These are phyloP conservation scores for Platycheirus albimanus DNA, from an alignment of 2,888 invertebrate species.

Conservation along the genomic window DNA sequence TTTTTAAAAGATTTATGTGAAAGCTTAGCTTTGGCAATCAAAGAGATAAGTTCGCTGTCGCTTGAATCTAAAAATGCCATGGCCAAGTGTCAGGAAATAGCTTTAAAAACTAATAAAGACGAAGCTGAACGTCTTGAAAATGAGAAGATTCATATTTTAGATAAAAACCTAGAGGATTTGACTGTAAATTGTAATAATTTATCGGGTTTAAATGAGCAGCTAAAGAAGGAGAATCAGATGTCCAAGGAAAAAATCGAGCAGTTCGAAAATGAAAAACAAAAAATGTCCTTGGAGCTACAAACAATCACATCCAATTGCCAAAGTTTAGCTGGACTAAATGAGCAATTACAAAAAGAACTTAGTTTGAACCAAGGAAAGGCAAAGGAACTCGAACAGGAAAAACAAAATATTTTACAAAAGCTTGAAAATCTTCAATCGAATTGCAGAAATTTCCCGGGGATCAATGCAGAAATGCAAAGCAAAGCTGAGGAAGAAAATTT, in stretches of 20 bases:
- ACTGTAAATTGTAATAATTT: slow-evolving; percentile 69
- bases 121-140: slow-evolving; percentile 60
- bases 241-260: slow-evolving; percentile 76
- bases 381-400: not conserved
- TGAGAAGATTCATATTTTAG: slow-evolving; percentile 65
- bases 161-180: slow-evolving; percentile 52
- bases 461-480: slow-evolving; percentile 85
- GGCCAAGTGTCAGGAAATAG: not conserved
- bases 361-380: slow-evolving; percentile 38
- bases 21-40: slow-evolving; percentile 30
- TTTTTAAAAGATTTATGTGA: slow-evolving; percentile 39
- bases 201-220: slow-evolving; percentile 75
- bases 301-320: slow-evolving; percentile 81
- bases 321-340: slow-evolving; percentile 77
- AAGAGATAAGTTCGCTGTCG: slow-evolving; percentile 26
- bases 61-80: not conserved
- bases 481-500: too few relatives aligned
- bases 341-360: slow-evolving; percentile 77
- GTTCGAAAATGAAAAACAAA: slow-evolving; percentile 80
- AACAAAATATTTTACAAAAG: slow-evolving; percentile 75
- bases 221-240: slow-evolving; percentile 15
- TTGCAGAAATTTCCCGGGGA: slow-evolving; percentile 76
- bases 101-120: slow-evolving; percentile 38
- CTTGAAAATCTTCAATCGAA: slow-evolving; percentile 75
- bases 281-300: slow-evolving; percentile 84